phyloP scores from a whole-genome alignment of 2,797 vertebrate genomes.

The Gambelia wislizenii region DNA sequence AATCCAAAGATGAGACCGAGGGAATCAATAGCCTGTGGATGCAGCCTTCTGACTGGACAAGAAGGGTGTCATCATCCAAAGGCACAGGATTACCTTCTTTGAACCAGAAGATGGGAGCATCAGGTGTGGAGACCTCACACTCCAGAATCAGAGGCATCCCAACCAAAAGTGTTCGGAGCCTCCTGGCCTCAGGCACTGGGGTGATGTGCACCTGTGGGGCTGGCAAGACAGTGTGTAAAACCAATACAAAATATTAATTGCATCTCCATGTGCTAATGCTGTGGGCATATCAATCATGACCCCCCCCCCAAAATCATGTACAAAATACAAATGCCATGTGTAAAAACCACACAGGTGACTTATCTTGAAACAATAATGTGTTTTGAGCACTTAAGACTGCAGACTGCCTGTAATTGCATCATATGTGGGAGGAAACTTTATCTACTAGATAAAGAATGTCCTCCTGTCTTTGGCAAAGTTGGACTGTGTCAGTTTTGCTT shows the following conservation, averaged over 20 bases:
- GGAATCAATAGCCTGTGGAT: constrained; percentile 79
- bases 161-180: constrained; percentile 36
- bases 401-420: not conserved
- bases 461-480: not conserved
- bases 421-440: not conserved
- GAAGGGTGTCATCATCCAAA: constrained; percentile 65
- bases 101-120: constrained; percentile 84
- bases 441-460: not conserved
- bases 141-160: constrained; percentile 78
- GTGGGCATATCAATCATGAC: not conserved
- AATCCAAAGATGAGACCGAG: constrained; percentile 75
- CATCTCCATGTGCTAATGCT: not conserved
- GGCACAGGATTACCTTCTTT: constrained; percentile 86
- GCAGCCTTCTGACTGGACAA: constrained; percentile 77
- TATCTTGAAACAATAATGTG: not conserved
- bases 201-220: constrained; percentile 65
- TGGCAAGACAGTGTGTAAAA: constrained; percentile 41
- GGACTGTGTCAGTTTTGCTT: not conserved
- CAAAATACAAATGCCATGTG: not conserved
- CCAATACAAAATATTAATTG: not conserved
- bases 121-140: constrained; percentile 84
- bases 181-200: not conserved
- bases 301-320: not conserved
- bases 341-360: not conserved
- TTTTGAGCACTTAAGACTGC: not conserved